Conservation (phyloP, 2,797 vertebrate genomes). For the Betta splendens region DNA sequence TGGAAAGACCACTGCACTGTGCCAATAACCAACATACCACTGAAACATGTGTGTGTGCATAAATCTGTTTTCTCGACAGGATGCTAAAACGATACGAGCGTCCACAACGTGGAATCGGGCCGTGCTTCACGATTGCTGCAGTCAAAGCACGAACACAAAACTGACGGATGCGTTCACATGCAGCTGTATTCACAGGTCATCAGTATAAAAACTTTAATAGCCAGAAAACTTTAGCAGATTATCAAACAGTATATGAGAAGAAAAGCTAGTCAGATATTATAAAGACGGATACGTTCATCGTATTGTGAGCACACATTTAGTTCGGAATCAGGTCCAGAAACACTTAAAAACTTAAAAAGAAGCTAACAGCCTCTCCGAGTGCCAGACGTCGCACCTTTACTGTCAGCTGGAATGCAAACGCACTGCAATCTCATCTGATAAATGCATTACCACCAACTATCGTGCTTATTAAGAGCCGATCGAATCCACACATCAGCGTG, state of each 20-base stretch:
- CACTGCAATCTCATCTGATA: neutral
- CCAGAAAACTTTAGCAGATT: no score
- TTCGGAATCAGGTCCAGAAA: neutral
- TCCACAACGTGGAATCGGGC: constrained; percentile 23
- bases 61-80: constrained; percentile 49
- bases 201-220: no score
- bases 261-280: neutral
- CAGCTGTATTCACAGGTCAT: no score
- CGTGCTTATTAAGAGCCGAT: constrained; percentile 4
- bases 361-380: neutral
- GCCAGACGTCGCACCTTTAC: neutral
- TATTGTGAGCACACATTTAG: constrained; percentile 2
- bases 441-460: constrained; percentile 5
- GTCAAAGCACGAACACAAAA: constrained; percentile 2
- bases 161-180: neutral
- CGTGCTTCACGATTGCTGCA: constrained; percentile 24
- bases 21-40: constrained; percentile 50
- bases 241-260: neutral
- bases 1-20: constrained; percentile 23
- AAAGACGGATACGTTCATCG: neutral
- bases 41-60: constrained; percentile 50
- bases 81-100: constrained; percentile 45
- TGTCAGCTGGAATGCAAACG: neutral
- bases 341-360: neutral
- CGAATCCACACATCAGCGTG: constrained; percentile 15